Evolutionary conservation across 2,888 invertebrate genomes (phyloP).

Genomic region (Bembecia ichneumoniformis): DNA sequence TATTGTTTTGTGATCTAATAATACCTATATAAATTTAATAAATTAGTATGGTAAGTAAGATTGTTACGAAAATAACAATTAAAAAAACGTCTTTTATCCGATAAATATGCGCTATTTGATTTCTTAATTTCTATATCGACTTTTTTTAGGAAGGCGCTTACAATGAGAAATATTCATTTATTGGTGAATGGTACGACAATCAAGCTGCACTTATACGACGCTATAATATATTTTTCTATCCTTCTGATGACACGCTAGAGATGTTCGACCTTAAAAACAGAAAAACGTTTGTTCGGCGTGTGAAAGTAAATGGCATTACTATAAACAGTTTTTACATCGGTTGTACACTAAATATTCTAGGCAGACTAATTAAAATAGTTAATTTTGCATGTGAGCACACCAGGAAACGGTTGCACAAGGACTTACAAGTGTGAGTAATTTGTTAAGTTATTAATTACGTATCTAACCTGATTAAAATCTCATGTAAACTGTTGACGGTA

Average conservation of each 20-base stretch:
- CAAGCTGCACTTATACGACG: slow-evolving; percentile 80
- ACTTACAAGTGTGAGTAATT: slow-evolving; percentile 75
- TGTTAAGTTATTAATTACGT: not conserved
- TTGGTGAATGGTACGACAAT: slow-evolving; percentile 91
- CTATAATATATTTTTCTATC: slow-evolving; percentile 84
- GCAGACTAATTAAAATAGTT: slow-evolving; percentile 79
- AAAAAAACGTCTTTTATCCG: no score
- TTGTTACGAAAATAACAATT: no score
- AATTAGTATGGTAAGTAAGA: no score
- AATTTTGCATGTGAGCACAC: slow-evolving; percentile 82
- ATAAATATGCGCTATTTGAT: no score
- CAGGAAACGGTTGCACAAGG: slow-evolving; percentile 72
- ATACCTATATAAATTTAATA: no score
- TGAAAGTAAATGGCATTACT: slow-evolving; percentile 76
- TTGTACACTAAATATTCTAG: slow-evolving; percentile 79
- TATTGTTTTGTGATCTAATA: no score
- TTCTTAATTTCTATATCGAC: no score
- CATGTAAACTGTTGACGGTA: no score
- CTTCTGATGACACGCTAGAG: slow-evolving; percentile 84
- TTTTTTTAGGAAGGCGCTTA: slow-evolving; percentile 57
- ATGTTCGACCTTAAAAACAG: slow-evolving; percentile 79
- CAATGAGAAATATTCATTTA: slow-evolving; percentile 73
- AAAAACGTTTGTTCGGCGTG: slow-evolving; percentile 78
- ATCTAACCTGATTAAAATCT: not conserved
- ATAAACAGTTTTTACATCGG: slow-evolving; percentile 81